Base-by-base conservation (phyloP, 2,797 vertebrate species). In the Chloroceryle amazona region DNA sequence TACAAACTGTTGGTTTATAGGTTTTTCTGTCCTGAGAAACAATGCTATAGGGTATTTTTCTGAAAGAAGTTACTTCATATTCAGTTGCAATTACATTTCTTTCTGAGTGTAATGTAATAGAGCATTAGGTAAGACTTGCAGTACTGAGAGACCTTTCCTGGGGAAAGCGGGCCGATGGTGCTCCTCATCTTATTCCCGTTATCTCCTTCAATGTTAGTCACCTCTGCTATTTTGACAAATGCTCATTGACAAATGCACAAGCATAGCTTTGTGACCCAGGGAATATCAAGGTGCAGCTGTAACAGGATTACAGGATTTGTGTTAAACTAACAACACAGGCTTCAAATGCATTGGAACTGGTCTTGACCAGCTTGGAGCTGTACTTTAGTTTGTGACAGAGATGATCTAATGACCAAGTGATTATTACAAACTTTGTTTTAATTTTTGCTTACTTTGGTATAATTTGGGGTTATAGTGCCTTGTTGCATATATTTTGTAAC, bases 181-280 rank as follows among this genome's bases (percentile, higher is more conserved):
- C 87, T 93, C 80, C 51, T 55, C 18, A 70, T 39, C 63, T 86
- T 72, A 13, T 79, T 93, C 42, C 55, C 89, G 35, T 80, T 95
- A 57, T 52, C 63, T 92, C 16, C 52, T 76, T 85, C 26, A 20
- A 39, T 63, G 25, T 63, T 75, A 82, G 62, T 44, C 78, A 94
- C 78, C 84, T 91, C 87, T 91, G 62, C 39, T 92, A 52, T 94
- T 93, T 95, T 66, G 81, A 92, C 60, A 95, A 82, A 47, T 71
- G 84, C 41, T 41, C 41, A 15, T 95, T 66, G 81, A 92, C 60
- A 95, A 82, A 47, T 71, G 84, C 61, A 39, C n/a, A 70, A 89
- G 62, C 31, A 58, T 23, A 80, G 60, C 51, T 71, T 80, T 87
- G 55, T 87, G 92, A 87, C 74, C 42, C 47, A 47, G 84, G 67